Evolutionary conservation across 2,113 vertebrate species (phyloP), one percentile per base, ranked within the genome.

Genomic region (Hemicordylus capensis): DNA sequence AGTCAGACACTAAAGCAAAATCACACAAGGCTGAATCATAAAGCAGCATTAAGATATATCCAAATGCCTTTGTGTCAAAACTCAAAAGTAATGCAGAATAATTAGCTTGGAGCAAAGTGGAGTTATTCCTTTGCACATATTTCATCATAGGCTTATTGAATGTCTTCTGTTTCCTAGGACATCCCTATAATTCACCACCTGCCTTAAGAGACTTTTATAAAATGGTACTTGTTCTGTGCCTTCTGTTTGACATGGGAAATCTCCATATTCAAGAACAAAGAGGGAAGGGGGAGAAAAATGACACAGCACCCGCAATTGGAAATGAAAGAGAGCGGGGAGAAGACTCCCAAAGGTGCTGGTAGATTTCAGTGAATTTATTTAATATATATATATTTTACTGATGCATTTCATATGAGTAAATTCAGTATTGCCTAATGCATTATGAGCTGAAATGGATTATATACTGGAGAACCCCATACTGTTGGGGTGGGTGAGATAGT

Each of bases 111-210:
- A 89, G 84, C 59, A 86, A 88, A 84, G 72, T 12, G 51, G 64
- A 26, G 73, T 76, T 3, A 56, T 76, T 83, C 6, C 48, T 86
- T 44, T 78, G 44, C 20, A 66, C 1, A 42, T 59, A 78, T 64
- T 89, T 86, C 42, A 87, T 63, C 56, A 87, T 66, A 79, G 51
- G 34, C 39, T 70, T 72, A 69, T n/a, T 88, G 34, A 85, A 72
- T 4, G 74, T 28, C 67, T 26, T 37, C 4, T 83, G 26, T 58
- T 87, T 63, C 22, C 34, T 69, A 79, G 24, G 31, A 61, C 67
- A n/a, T 51, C 12, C 67, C 61, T 84, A 20, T 26, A 87, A 87
- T 70, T 72, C 12, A 76, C 61, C n/a, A 19, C 2, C 87, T 85
- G 42, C 46, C 14, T 54, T 72, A 63, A 8, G 14, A 85, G 6